phyloP scores from a whole-genome alignment of 2,888 invertebrate species.

The Drosophila ezoana region DNA sequence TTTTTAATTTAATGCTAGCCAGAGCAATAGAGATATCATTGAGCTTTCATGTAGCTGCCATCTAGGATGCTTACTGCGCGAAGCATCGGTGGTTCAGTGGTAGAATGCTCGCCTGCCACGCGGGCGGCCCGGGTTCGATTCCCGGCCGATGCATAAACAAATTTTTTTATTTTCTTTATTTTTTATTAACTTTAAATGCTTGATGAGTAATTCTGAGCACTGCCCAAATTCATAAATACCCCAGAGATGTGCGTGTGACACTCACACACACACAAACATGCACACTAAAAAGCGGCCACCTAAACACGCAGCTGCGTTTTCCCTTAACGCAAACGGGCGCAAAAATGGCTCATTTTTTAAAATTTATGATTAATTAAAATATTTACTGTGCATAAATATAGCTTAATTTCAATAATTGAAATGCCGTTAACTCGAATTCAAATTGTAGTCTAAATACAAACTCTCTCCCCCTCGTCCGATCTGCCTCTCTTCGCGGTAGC shows the following conservation, averaged over 20 bases:
- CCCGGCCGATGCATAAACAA: conserved; percentile 54
- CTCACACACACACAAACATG: background rate
- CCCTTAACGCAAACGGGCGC: background rate
- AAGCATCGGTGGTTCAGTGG: conserved; percentile 73
- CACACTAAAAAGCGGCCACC: background rate
- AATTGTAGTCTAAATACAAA: background rate
- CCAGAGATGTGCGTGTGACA: conserved; percentile 24
- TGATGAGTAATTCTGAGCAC: no score
- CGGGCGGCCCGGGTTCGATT: conserved; percentile 82
- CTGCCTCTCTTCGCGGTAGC: background rate
- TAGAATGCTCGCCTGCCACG: conserved; percentile 82
- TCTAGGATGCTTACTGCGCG: background rate
- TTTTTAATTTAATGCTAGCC: no score
- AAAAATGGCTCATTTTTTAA: no score
- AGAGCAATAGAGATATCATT: background rate
- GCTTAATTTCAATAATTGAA: conserved; percentile 6
- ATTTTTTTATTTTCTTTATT: background rate
- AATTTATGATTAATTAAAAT: conserved; percentile 18
- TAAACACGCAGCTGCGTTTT: conserved; percentile 1
- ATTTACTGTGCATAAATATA: background rate
- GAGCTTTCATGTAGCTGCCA: background rate
- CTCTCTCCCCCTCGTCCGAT: background rate
- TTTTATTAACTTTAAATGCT: no score
- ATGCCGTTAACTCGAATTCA: conserved; percentile 17
- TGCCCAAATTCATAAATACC: conserved; percentile 50